Base-by-base conservation (phyloP, 2,113 vertebrate genomes). In the Trinectes maculatus region DNA sequence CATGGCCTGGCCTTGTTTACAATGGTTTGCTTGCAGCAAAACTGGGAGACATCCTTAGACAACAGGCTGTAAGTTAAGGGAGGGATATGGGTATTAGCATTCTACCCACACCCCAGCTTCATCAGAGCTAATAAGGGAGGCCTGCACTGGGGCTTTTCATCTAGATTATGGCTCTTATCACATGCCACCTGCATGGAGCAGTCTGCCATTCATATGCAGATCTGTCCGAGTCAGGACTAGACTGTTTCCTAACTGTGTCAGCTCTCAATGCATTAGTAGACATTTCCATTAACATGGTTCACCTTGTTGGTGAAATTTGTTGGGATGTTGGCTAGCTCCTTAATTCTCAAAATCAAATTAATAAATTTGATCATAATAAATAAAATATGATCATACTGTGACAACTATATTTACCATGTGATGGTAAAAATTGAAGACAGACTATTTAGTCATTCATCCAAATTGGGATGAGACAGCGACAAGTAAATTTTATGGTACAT, bases 111-210 rank as follows among this genome's bases (percentile, higher is more conserved):
- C 58, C 58, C 65, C 53, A 57, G 74, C 82, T 88, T 91, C 85
- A 87, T 86, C 80, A 75, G 54, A 70, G 83, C 79, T 91, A 91
- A 90, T 89, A 88, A 81, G 84, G 71, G 80, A 87, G 85, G 75
- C 83, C 81, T 85, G 88, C 82, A 82, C 82, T 3, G 11, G 63
- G 74, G 67, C 68, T 77, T 86, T 86, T 91, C 81, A 89, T 90
- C 84, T 86, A 88, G 84, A 92, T 91, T 86, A 91, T 72, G 76
- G 60, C 60, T 78, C 85, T 90, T 89, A 89, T 89, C 85, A 34
- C 87, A 87, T 85, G 80, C 88, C 84, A 91, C 79, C 83, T 91
- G 90, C 82, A 84, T 79, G 81, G 69, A 85, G 69, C 80, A 73
- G 74, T 65, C 75, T 80, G 85, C 79, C 83, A 90, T 89, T 90